Evolutionary conservation across 2,113 vertebrate species (phyloP).

Genomic region (Lagopus leucura): DNA sequence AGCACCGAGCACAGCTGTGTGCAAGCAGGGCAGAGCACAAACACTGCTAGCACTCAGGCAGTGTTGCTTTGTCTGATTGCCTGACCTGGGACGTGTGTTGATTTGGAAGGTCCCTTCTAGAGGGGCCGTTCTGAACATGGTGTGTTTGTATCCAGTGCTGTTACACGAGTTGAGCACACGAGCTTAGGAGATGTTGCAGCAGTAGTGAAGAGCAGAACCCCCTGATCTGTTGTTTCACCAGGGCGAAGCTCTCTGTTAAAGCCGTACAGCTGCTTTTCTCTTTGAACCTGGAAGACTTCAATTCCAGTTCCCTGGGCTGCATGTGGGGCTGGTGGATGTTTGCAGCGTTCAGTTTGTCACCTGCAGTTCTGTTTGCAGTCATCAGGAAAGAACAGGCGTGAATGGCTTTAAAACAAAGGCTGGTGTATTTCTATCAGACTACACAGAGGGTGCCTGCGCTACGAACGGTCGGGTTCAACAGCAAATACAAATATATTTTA

Average conservation of each 20-base stretch:
- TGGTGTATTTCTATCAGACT: slow-evolving; percentile 64
- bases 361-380: background rate
- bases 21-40: background rate
- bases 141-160: fast-evolving
- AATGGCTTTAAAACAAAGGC: slow-evolving; percentile 62
- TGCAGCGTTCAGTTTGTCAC: too few relatives aligned
- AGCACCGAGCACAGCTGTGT: fast-evolving
- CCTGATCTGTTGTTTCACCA: fast-evolving
- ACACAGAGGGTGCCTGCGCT: slow-evolving; percentile 53
- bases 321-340: fast-evolving
- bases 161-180: fast-evolving
- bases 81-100: background rate
- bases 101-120: background rate
- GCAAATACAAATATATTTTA: slow-evolving; percentile 75
- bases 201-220: fast-evolving
- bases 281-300: background rate
- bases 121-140: background rate
- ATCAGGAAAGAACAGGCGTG: slow-evolving; percentile 40
- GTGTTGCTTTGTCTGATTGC: background rate
- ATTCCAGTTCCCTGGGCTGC: background rate
- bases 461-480: slow-evolving; percentile 56
- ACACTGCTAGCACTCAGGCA: background rate
- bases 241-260: background rate
- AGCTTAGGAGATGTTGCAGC: fast-evolving
- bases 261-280: background rate